Percentiles rank a stretch among this genome's conserved stretches.
Conservation (phyloP, 2,888 invertebrate genomes). For the Aspidiotus rigidus region DNA sequence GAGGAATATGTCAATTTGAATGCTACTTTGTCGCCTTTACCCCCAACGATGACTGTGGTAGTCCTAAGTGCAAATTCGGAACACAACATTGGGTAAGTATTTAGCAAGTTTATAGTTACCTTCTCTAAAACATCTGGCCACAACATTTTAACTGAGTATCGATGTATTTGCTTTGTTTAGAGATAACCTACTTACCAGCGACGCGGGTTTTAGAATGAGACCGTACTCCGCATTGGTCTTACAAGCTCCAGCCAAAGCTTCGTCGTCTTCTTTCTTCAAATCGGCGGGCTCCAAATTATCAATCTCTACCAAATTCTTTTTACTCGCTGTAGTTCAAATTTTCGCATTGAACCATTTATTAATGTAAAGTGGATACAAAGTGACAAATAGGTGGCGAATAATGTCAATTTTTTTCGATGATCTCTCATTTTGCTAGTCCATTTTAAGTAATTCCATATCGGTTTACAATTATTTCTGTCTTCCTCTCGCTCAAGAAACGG, state of each 20-base stretch:
- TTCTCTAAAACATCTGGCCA: not conserved
- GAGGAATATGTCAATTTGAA: slow-evolving; percentile 12
- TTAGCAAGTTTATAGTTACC: no score
- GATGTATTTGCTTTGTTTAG: slow-evolving; percentile 52
- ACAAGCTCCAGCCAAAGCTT: not conserved
- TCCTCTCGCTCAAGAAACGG: no score
- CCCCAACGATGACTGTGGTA: not conserved
- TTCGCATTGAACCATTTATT: no score
- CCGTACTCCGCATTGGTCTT: slow-evolving; percentile 31
- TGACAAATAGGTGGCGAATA: no score
- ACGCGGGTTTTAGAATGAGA: slow-evolving; percentile 45
- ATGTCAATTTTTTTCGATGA: no score
- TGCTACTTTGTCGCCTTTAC: not conserved
- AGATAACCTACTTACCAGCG: slow-evolving; percentile 51
- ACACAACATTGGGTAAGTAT: slow-evolving; percentile 23
- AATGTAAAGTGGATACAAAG: no score
- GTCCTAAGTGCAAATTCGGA: slow-evolving; percentile 26
- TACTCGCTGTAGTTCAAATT: not conserved
- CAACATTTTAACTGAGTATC: not conserved
- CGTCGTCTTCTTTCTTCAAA: no score
- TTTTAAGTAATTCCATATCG: no score
- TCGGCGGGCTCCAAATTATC: not conserved
- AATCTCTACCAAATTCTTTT: not conserved
- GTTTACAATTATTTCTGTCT: no score
- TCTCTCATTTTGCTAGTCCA: no score